These are phyloP conservation scores for Holothuria leucospilota DNA, from an alignment of 53 echinoderm and acorn worm species.

Conservation along the genomic window DNA sequence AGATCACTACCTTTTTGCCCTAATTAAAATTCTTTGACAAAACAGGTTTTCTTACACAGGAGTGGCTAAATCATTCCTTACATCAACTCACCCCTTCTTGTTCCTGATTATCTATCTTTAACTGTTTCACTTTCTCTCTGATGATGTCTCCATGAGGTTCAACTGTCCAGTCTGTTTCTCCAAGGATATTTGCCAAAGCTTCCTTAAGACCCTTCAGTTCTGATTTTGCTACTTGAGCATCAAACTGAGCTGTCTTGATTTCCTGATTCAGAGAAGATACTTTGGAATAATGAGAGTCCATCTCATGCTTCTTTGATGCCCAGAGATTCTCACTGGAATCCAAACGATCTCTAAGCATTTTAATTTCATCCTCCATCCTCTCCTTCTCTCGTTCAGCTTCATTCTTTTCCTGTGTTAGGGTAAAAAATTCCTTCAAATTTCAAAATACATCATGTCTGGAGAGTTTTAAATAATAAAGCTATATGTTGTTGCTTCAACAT, in stretches of 20 bases:
- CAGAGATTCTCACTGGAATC: conserved; percentile 74
- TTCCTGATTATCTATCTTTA: conserved; percentile 69
- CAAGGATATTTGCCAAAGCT: conserved; percentile 78
- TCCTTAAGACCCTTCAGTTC: conserved; percentile 88
- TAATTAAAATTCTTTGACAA: too few relatives aligned
- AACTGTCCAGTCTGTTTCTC: conserved; percentile 46
- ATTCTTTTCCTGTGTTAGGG: conserved; percentile 74
- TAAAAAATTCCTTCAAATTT: not conserved
- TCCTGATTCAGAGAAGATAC: conserved; percentile 68
- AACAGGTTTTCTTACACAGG: too few relatives aligned
- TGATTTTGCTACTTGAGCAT: conserved; percentile 82
- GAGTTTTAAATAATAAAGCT: not conserved
- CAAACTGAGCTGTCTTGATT: conserved; percentile 73
- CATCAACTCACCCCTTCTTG: conserved; percentile 63
- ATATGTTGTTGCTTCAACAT: too few relatives aligned
- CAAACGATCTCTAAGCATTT: conserved; percentile 79
- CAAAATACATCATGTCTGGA: not conserved
- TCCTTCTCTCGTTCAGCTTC: conserved; percentile 67
- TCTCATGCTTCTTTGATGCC: conserved; percentile 66
- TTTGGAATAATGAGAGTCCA: conserved; percentile 74
- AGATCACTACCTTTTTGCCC: too few relatives aligned
- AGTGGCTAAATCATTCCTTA: too few relatives aligned
- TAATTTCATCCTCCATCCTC: conserved; percentile 79
- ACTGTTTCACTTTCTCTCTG: conserved; percentile 78
- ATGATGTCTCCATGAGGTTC: conserved; percentile 75